Percentiles rank a stretch among this genome's conserved stretches.
These are phyloP conservation scores for Sceliomorpha sp. DNA, from an alignment of 2,888 invertebrate genomes.

Conservation along the genomic window DNA sequence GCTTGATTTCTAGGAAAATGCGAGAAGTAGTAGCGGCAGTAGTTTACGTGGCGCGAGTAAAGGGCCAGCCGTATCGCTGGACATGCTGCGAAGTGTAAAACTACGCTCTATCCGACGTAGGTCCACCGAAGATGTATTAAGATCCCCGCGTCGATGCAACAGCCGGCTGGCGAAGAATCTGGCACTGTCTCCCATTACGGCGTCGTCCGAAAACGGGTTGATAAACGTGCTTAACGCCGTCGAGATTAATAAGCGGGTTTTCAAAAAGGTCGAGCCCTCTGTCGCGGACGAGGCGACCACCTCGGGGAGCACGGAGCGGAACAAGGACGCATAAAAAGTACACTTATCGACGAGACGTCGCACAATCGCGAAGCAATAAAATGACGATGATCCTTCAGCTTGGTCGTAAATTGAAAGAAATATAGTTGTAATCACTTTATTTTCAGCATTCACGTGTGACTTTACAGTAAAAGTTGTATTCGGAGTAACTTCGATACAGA, in stretches of 20 bases:
- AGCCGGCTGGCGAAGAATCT: constrained; percentile 58
- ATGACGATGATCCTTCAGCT: not conserved
- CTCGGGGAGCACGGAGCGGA: no score
- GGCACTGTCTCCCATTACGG: constrained; percentile 65
- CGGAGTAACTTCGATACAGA: constrained; percentile 73
- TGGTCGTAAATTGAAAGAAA: constrained; percentile 22
- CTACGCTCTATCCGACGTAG: constrained; percentile 70
- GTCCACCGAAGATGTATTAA: constrained; percentile 56
- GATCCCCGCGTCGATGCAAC: constrained; percentile 65
- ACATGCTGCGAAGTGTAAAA: constrained; percentile 76
- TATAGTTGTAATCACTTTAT: constrained; percentile 78
- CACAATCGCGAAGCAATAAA: constrained; percentile 2
- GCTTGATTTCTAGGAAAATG: no score
- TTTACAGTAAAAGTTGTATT: constrained; percentile 75
- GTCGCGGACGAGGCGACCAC: no score
- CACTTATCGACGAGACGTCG: constrained; percentile 5
- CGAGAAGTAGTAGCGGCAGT: no score
- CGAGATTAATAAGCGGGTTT: constrained; percentile 61
- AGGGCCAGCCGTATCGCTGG: constrained; percentile 73
- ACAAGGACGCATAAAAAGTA: not conserved
- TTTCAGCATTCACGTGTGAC: constrained; percentile 74
- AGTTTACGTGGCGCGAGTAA: not conserved
- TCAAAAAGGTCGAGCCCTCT: constrained; percentile 43
- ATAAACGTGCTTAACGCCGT: constrained; percentile 64
- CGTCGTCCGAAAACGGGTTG: constrained; percentile 61